Evolutionary conservation across 2,113 vertebrate genomes (phyloP), one percentile per base, ranked within the genome.

Genomic region (Oryzias javanicus): DNA sequence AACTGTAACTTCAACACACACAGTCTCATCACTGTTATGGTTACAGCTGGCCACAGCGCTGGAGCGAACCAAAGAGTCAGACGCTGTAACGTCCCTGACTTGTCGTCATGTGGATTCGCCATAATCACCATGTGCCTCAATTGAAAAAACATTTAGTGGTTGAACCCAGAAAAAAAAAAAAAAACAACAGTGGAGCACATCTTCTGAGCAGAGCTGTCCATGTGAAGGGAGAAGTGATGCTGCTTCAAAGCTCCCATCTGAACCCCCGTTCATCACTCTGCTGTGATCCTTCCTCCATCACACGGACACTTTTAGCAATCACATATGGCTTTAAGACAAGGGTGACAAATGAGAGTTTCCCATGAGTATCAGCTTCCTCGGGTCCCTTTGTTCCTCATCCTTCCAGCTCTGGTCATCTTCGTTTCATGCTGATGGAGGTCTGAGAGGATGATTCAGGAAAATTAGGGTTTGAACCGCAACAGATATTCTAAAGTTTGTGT

Each of bases 291-390:
- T 68, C 45, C 60, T 22, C 55, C 60, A 18, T 63, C 71, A 61
- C 76, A 82, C 50, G 58, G 65, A 53, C 61, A 64, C 65, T 74
- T 67, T 63, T 79, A 68, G 66, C 56, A 67, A 54, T 80, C 80
- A 17, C 82, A 79, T 15, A 60, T 79, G 81, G 85, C 74, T 78
- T 62, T n/a, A 15, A 86, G 83, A 89, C 85, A 77, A 56, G 72
- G 75, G 74, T 86, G 82, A 89, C 83, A 89, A 89, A 90, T 86
- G 81, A 84, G 73, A 70, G 62, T 81, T 81, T 80, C 66, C 74
- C 81, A 71, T 62, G 51, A 73, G 79, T 89, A 89, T 90, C 84
- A 65, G 67, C 80, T 90, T 88, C 79, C 84, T 81, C 87, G 72
- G 83, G 65, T 75, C 52, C 35, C 58, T 80, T 83, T 40, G 22